These are phyloP conservation scores for Tupaia tana DNA, from an alignment of 2,113 vertebrate genomes.

Conservation along the genomic window DNA sequence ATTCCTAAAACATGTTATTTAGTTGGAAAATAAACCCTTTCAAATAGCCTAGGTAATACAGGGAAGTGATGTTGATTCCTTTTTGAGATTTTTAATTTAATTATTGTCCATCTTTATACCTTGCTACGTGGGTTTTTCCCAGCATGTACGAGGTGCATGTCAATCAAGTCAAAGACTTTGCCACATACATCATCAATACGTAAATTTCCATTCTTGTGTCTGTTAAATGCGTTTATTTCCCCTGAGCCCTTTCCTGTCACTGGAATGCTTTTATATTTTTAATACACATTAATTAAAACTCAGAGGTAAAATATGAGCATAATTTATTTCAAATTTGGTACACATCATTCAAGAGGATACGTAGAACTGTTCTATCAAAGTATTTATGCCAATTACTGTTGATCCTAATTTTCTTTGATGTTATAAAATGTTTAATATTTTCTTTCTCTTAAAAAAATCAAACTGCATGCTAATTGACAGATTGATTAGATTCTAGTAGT, in stretches of 20 bases:
- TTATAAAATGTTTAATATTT: neutral
- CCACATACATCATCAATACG: no score
- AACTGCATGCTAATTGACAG: neutral
- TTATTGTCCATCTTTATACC: no score
- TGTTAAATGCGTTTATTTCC: no score
- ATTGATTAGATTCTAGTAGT: neutral
- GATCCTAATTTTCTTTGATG: neutral
- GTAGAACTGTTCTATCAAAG: neutral
- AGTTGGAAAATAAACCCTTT: neutral
- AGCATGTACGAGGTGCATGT: no score
- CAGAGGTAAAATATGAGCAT: neutral
- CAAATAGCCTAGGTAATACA: neutral
- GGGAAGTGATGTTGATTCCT: neutral
- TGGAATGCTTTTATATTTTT: slow-evolving; percentile 6
- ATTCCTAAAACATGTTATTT: neutral
- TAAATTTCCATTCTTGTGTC: no score
- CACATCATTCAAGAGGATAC: neutral
- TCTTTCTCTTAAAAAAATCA: neutral
- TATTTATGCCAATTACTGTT: neutral
- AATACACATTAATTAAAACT: slow-evolving; percentile 2
- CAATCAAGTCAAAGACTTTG: no score
- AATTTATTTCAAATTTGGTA: slow-evolving; percentile 14
- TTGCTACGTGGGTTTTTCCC: no score
- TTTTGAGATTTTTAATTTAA: no score
- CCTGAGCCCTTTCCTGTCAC: neutral